phyloP scores from a whole-genome alignment of 2,888 invertebrate genomes.

The Drosophila kokeensis region DNA sequence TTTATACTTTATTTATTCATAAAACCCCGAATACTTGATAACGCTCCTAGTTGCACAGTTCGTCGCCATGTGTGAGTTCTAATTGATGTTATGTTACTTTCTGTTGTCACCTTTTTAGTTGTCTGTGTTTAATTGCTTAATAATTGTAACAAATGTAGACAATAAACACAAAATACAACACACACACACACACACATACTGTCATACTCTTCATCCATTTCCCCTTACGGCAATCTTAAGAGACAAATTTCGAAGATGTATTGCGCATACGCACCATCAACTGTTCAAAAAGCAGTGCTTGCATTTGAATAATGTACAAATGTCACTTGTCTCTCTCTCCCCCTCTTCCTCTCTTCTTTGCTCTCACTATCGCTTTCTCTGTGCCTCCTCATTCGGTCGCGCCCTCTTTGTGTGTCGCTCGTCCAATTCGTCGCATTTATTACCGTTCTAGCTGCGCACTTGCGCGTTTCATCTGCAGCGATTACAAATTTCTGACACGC shows the following conservation, averaged over 20 bases:
- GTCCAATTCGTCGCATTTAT: conserved; percentile 81
- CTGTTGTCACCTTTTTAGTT: conserved; percentile 8
- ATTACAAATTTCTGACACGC: conserved; percentile 15
- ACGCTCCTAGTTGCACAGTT: conserved; percentile 79
- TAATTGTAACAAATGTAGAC: background rate
- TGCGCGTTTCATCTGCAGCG: conserved; percentile 60
- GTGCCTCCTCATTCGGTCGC: background rate
- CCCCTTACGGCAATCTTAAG: background rate
- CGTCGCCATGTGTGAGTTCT: conserved; percentile 82
- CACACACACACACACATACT: conserved; percentile 10
- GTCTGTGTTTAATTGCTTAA: background rate
- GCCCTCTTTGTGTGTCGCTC: conserved; percentile 55
- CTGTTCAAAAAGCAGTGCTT: background rate
- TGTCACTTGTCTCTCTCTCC: conserved; percentile 26
- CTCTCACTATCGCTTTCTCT: background rate
- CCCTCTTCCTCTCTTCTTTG: conserved; percentile 14
- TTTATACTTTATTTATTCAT: conserved; percentile 17
- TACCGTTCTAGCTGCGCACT: conserved; percentile 84
- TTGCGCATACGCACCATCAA: conserved; percentile 55
- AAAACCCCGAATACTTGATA: conserved; percentile 19
- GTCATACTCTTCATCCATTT: background rate
- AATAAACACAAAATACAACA: conserved; percentile 3
- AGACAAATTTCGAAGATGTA: conserved; percentile 20
- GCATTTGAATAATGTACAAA: conserved; percentile 42
- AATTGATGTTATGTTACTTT: conserved; percentile 40